A percentile compares a stretch with the other conserved stretches of the same genome.
Evolutionary conservation across 2,888 invertebrate species (phyloP).

Genomic region (Zootermopsis nevadensis): DNA sequence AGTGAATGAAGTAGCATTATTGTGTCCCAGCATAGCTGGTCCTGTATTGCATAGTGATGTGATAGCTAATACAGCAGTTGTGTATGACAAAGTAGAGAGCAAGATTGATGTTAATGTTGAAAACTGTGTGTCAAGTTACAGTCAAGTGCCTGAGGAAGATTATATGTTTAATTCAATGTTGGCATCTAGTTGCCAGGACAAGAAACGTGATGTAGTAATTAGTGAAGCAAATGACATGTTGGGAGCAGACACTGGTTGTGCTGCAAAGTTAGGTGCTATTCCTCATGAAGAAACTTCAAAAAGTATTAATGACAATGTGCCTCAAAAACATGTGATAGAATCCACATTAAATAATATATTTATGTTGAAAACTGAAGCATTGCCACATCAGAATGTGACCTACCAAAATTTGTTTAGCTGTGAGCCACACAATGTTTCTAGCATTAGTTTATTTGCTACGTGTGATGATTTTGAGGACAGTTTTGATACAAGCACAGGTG

Average conservation of each 20-base stretch:
- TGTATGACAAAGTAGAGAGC: neutral
- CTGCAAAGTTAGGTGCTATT: neutral
- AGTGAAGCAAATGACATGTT: neutral
- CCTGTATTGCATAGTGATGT: neutral
- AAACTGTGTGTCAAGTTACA: neutral
- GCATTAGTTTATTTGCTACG: neutral
- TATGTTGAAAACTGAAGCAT: neutral
- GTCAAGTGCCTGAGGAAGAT: conserved; percentile 34
- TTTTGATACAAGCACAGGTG: neutral
- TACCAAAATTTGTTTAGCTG: too few species aligned
- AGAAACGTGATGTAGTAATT: neutral
- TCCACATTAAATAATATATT: neutral
- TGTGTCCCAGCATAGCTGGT: neutral
- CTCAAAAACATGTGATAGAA: conserved; percentile 39
- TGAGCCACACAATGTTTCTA: neutral
- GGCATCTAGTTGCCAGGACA: neutral
- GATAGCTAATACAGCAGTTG: neutral
- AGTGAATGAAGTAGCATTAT: neutral
- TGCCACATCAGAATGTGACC: too few species aligned
- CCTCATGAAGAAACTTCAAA: neutral
- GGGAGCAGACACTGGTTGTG: neutral
- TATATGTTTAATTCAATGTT: neutral
- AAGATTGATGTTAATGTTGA: neutral
- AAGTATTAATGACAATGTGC: conserved; percentile 23
- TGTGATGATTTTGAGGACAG: neutral